Base-by-base conservation (phyloP, 1,140 invertebrate species). In the Drosophila tsacasi region DNA sequence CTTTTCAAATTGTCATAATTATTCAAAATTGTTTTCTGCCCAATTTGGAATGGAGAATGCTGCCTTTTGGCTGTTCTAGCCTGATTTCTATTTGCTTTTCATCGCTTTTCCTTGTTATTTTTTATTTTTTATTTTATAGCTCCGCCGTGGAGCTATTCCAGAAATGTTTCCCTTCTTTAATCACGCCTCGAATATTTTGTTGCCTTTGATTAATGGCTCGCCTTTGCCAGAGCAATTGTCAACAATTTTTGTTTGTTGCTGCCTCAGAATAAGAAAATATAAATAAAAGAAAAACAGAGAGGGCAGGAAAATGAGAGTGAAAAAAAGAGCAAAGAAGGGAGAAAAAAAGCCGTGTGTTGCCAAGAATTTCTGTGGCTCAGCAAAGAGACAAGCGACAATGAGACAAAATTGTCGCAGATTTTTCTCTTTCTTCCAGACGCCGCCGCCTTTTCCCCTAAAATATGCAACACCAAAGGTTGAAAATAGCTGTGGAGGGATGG, bases 1-100 rank as follows among this genome's bases (percentile, higher is more conserved):
- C 82, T 84, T 84, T 85, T 85, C 82, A 78, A 84, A 61, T 81
- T 84, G 78, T 84, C 82, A 84, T 85, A 85, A 84, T 84, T 84
- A 84, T 84, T 84, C 82, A 84, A 84, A 84, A 84, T 85, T 52
- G 66, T 78, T 63, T 81, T 85, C 40, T 54, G 60, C 64, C 82
- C 80, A 81, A 84, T 84, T 84, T 80, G 73, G 37, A 61, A 47
- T 23, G 42, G 27, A 47, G 27, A 30, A 50, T 21, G 30, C 5
- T 23, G 30, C 55, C 39, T 44, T 35, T 44, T 35, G 39, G 15
- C 30, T 66, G 42, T 44, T 65, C n/a, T 32, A 13, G 21, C 19
- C 35, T 9, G 19, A 19, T 52, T 50, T 52, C 30, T 37, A 23
- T 21, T 15, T 15, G 13, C 10, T 8, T 7, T 15, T 27, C 10